These are phyloP conservation scores for Coregonus suidteri DNA, from an alignment of 2,797 vertebrate genomes.

Conservation along the genomic window DNA sequence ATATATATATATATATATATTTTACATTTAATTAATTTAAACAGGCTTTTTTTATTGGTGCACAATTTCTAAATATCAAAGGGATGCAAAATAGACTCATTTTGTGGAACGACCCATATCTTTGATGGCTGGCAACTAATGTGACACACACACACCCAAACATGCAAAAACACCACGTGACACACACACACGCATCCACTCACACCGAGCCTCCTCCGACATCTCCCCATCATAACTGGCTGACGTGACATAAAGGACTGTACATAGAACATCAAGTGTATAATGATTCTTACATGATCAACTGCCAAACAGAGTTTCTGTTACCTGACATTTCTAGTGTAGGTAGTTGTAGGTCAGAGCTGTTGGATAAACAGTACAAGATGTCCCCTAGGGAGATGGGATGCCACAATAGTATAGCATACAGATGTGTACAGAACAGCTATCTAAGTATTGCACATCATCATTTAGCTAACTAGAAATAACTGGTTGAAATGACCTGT, in stretches of 20 bases:
- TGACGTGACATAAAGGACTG: neutral
- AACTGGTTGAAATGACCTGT: conserved; percentile 29
- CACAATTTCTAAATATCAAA: no score
- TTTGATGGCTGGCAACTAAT: neutral
- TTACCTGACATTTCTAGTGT: conserved; percentile 17
- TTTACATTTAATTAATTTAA: no score
- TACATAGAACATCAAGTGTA: neutral
- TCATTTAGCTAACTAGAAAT: conserved; percentile 39
- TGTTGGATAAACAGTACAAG: neutral
- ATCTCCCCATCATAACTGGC: conserved; percentile 15
- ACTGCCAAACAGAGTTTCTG: conserved; percentile 37
- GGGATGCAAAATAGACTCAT: no score
- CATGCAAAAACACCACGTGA: neutral
- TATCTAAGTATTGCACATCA: conserved; percentile 4
- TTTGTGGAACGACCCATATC: no score
- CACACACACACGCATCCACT: conserved; percentile 22
- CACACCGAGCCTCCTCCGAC: conserved; percentile 42
- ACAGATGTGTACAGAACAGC: neutral
- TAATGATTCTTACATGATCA: neutral
- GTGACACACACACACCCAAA: neutral
- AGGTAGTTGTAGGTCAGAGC: neutral
- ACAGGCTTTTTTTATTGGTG: no score
- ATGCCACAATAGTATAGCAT: neutral
- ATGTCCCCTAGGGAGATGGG: neutral
- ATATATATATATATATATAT: no score